Conservation (phyloP, 2,888 invertebrate species). For the Thereva unica region DNA sequence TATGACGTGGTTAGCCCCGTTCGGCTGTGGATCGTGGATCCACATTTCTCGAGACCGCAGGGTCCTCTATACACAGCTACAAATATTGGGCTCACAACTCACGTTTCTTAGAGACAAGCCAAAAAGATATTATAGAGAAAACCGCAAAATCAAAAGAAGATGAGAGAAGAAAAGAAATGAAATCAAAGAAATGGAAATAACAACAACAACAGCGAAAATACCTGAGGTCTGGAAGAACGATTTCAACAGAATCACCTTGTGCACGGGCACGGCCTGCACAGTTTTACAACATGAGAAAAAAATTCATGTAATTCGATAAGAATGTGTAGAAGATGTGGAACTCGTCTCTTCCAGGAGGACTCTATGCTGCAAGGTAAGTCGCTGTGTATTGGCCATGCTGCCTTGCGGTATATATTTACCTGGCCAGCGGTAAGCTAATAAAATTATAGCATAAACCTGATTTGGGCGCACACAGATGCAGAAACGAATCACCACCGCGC, state of each 20-base stretch:
- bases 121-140: background rate
- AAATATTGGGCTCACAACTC: too few species aligned
- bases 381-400: background rate
- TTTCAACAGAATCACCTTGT: conserved; percentile 36
- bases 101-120: too few species aligned
- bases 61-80: background rate
- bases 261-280: conserved; percentile 34
- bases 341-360: conserved; percentile 13
- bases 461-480: conserved; percentile 9
- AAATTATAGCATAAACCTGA: conserved; percentile 31
- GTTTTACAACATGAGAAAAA: conserved; percentile 22
- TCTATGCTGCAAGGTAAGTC: conserved; percentile 15
- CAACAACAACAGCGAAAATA: background rate
- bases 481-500: conserved; percentile 1
- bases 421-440: conserved; percentile 14
- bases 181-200: conserved; percentile 17
- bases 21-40: conserved; percentile 13
- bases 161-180: conserved; percentile 12
- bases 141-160: conserved; percentile 28
- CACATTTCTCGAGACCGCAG: conserved; percentile 7
- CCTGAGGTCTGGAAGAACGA: conserved; percentile 15
- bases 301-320: conserved; percentile 34
- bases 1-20: conserved; percentile 15
- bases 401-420: too few species aligned
- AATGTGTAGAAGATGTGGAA: conserved; percentile 28